Evolutionary conservation across 2,797 vertebrate genomes (phyloP), one percentile per base, ranked within the genome.

Genomic region (Gymnothorax javanicus): DNA sequence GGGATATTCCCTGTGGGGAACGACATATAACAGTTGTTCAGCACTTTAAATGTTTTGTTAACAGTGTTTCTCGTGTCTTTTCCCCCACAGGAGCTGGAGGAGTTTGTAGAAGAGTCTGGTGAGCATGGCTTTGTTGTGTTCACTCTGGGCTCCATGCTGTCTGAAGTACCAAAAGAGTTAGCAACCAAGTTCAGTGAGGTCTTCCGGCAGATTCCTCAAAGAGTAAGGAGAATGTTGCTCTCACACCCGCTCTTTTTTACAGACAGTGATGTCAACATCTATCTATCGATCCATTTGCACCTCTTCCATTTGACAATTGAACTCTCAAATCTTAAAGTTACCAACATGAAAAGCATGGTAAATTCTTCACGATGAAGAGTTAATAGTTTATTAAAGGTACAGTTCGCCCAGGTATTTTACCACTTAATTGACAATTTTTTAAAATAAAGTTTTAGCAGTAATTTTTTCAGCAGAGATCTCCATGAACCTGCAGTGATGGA

Each of bases 51-150:
- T 83, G 52, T 27, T 1, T 15, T 4, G 25, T 84, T 27, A 23
- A 58, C 58, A 73, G 6, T 23, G 82, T 5, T 50, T 0, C 2
- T 75, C 11, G 20, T 58, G 73, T 89, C 2, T 20, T 3, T 73
- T 15, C 2, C 85, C 89, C 87, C 93, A 77, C 91, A 99, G 98
- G 97, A 99, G 59, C 95, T 98, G 75, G 95, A 97, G 91, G 91
- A 93, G 59, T 97, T 98, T 69, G 89, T 98, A 84, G 96, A 98
- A 0, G 97, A 95, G n/a, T 98, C 97, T 1, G 97, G 97, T 86
- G 94, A 97, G 20, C 96, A 99, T 0, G 98, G 98, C 3, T 93
- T 99, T 25, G 92, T 99, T 27, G 96, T 99, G 84, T 99, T 99
- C 92, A 98, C 97, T 0, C 92, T 99, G 92, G 98, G 98, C 7